Percentiles rank a stretch among this genome's conserved stretches.
Conservation (phyloP, 1,140 invertebrate genomes). For the Cydia fagiglandana region DNA sequence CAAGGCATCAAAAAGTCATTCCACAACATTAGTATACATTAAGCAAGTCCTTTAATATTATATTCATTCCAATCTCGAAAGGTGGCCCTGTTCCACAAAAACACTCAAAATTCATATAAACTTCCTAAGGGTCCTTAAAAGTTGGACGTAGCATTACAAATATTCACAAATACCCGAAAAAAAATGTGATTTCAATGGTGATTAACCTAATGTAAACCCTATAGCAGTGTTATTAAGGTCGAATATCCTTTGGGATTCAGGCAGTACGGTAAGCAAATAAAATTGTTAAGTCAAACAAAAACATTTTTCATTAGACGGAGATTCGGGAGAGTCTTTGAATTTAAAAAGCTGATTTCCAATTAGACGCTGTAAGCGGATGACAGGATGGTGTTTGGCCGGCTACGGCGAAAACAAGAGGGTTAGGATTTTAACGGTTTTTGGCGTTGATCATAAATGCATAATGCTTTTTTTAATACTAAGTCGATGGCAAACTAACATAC, state of each 20-base stretch:
- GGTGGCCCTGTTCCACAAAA: neutral
- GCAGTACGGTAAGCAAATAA: neutral
- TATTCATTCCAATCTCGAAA: neutral
- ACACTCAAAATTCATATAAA: conserved; percentile 11
- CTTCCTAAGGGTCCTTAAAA: neutral
- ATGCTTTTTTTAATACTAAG: too few relatives aligned
- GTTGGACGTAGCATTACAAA: neutral
- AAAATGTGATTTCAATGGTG: neutral
- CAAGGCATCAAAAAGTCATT: too few relatives aligned
- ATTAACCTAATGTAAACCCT: neutral
- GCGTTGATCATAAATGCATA: too few relatives aligned
- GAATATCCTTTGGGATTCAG: neutral
- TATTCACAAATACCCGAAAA: neutral
- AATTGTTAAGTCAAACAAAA: conserved; percentile 6
- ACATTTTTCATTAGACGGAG: conserved; percentile 9
- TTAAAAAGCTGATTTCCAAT: neutral
- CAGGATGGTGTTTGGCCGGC: neutral
- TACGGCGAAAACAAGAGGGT: too few relatives aligned
- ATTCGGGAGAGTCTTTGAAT: neutral
- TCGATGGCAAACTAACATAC: too few relatives aligned
- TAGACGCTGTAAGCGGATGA: neutral
- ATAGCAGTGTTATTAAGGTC: neutral
- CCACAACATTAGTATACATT: neutral
- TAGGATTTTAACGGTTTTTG: too few relatives aligned
- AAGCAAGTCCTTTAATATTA: neutral